Evolutionary conservation across 2,113 vertebrate species (phyloP), one percentile per base, ranked within the genome.

Genomic region (Sebastes fasciatus): DNA sequence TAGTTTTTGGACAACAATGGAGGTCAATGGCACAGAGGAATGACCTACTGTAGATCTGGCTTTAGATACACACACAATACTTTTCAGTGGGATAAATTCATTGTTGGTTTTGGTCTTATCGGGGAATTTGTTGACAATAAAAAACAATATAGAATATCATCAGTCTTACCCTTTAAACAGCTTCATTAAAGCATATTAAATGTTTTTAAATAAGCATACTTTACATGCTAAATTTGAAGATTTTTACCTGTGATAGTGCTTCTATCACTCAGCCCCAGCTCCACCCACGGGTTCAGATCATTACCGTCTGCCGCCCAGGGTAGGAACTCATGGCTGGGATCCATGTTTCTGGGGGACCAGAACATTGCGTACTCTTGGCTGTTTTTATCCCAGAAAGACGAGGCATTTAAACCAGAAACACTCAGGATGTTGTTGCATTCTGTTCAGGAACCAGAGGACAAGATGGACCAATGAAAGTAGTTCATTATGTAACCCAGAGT

Each of bases 191-290:
- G 12, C 46, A 4, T 16, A 66, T 58, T 21, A 14, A 4, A 60
- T 17, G 0, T 23, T 48, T 51, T 13, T 19, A 60, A 42, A 57
- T 57, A 19, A 40, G 3, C 4, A 46, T 2, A 42, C 17, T 54
- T 52, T 54, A 8, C n/a, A 9, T 48, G 2, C 14, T 42, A 4
- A 45, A 19, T 42, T 21, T n/a, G 1, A n/a, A 16, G 10, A 58
- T 11, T 2, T n/a, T 42, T 64, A 97, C 97, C 97, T 90, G 96
- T 96, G 83, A 97, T 10, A 0, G 61, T 96, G 87, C 86, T 95
- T 91, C 89, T 96, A n/a, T 94, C 92, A 19, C 90, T 91, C 42
- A 98, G 91, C 77, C 96, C 96, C 81, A 97, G 80, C 88, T 96
- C 95, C 81, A 97, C 88, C 96, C 96, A 97, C 0, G 96, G 84